A percentile compares a stretch with the other conserved stretches of the same genome.
Evolutionary conservation across 2,888 invertebrate genomes (phyloP).

Genomic region (Andrena chrysosceles): DNA sequence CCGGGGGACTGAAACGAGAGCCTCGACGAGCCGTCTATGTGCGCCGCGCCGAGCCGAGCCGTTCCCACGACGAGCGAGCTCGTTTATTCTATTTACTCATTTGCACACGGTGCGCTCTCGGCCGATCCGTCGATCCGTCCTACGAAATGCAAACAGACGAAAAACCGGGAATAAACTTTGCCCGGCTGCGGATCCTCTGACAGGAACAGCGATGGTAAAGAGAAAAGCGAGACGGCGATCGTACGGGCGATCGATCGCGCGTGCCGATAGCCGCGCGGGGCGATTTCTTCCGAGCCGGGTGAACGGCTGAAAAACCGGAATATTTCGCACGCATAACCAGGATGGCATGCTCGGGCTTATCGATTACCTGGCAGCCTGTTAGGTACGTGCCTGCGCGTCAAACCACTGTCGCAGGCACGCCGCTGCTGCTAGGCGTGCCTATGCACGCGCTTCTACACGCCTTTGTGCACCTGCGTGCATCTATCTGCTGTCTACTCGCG

Average conservation of each 20-base stretch:
- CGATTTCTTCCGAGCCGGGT: slow-evolving; percentile 29
- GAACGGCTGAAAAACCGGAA: slow-evolving; percentile 53
- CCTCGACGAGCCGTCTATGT: slow-evolving; percentile 3
- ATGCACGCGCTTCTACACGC: slow-evolving; percentile 23
- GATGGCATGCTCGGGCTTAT: slow-evolving; percentile 57
- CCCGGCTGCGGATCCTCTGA: neutral
- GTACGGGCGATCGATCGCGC: slow-evolving; percentile 23
- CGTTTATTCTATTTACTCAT: slow-evolving; percentile 1
- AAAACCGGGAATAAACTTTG: neutral
- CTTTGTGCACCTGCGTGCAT: slow-evolving; percentile 19
- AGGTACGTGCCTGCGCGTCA: slow-evolving; percentile 53
- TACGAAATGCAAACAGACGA: neutral
- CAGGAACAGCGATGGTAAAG: neutral
- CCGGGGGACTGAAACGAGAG: neutral
- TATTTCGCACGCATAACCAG: slow-evolving; percentile 57
- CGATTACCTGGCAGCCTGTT: slow-evolving; percentile 56
- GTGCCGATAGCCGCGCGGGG: slow-evolving; percentile 26
- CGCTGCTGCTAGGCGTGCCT: slow-evolving; percentile 35
- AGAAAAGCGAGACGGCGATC: neutral
- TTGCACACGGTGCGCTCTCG: too few species aligned
- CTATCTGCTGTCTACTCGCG: slow-evolving; percentile 7
- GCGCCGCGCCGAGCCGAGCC: neutral
- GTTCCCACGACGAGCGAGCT: slow-evolving; percentile 22
- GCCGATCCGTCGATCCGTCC: too few species aligned
- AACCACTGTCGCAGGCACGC: slow-evolving; percentile 37